Conservation (phyloP, 1,140 invertebrate genomes). For the Helicoverpa armigera region DNA sequence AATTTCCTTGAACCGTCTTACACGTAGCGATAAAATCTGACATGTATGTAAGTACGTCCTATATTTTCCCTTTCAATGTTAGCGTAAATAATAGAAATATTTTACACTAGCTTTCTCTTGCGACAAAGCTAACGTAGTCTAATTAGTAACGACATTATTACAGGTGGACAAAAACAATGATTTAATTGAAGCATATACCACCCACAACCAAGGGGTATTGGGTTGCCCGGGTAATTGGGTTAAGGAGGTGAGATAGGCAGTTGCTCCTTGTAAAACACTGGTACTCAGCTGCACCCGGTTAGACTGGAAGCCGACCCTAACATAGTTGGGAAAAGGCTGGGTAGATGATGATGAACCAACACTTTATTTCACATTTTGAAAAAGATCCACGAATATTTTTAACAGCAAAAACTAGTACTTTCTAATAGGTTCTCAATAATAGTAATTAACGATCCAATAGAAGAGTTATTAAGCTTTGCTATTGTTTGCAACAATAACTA, state of each 20-base stretch:
- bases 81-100: neutral
- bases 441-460: slow-evolving; percentile 2
- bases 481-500: slow-evolving; percentile 49
- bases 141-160: neutral
- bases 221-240: too few relatives aligned
- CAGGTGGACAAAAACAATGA: neutral
- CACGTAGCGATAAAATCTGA: slow-evolving; percentile 22
- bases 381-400: too few relatives aligned
- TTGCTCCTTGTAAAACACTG: too few relatives aligned
- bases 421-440: slow-evolving; percentile 13
- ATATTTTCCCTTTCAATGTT: slow-evolving; percentile 32
- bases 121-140: neutral
- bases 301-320: too few relatives aligned
- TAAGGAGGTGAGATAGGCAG: too few relatives aligned
- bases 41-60: slow-evolving; percentile 21
- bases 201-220: too few relatives aligned
- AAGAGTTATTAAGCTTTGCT: slow-evolving; percentile 10
- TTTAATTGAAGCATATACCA: too few relatives aligned
- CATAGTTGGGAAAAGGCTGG: too few relatives aligned
- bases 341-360: too few relatives aligned
- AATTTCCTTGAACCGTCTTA: slow-evolving; percentile 24
- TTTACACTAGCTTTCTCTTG: neutral
- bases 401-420: slow-evolving; percentile 13
- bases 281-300: too few relatives aligned
- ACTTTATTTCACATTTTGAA: too few relatives aligned